A percentile compares a stretch with the other conserved stretches of the same genome.
phyloP scores from a whole-genome alignment of 2,888 invertebrate genomes.

The Pristionchus japonicus region DNA sequence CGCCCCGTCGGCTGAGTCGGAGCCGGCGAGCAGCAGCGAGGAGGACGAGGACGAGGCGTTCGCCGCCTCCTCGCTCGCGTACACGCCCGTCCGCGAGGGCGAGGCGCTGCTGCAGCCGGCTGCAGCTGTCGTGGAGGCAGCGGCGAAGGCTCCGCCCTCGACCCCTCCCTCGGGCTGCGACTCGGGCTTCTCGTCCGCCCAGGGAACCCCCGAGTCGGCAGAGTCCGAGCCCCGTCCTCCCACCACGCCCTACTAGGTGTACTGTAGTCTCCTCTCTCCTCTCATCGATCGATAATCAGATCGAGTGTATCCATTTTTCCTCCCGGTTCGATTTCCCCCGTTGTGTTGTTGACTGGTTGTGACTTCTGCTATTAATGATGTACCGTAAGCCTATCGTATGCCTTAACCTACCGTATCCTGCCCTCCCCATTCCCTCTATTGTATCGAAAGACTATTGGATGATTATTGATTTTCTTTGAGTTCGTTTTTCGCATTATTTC shows the following conservation, averaged over 20 bases:
- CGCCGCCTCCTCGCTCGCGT: background rate
- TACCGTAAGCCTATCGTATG: slow-evolving; percentile 16
- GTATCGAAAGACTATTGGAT: slow-evolving; percentile 22
- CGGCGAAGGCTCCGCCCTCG: slow-evolving; percentile 23
- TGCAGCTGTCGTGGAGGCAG: background rate
- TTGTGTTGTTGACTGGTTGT: slow-evolving; percentile 17
- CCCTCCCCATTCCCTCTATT: background rate
- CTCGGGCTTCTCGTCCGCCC: slow-evolving; percentile 42
- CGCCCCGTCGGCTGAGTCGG: background rate
- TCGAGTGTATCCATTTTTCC: background rate
- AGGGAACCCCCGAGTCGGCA: slow-evolving; percentile 31
- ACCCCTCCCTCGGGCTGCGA: slow-evolving; percentile 30
- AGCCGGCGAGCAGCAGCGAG: background rate
- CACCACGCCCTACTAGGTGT: background rate
- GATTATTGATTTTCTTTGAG: slow-evolving; percentile 3
- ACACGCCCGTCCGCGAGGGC: slow-evolving; percentile 7
- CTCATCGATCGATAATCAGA: background rate
- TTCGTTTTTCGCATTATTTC: too few species aligned
- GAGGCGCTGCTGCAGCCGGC: background rate
- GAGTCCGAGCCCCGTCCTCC: background rate
- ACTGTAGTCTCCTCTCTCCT: background rate
- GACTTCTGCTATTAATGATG: slow-evolving; percentile 28
- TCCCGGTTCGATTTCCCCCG: slow-evolving; percentile 20
- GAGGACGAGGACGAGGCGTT: background rate
- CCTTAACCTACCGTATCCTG: background rate